phyloP scores from a whole-genome alignment of 2,888 invertebrate species.

The Hirtodrosophila confusa region DNA sequence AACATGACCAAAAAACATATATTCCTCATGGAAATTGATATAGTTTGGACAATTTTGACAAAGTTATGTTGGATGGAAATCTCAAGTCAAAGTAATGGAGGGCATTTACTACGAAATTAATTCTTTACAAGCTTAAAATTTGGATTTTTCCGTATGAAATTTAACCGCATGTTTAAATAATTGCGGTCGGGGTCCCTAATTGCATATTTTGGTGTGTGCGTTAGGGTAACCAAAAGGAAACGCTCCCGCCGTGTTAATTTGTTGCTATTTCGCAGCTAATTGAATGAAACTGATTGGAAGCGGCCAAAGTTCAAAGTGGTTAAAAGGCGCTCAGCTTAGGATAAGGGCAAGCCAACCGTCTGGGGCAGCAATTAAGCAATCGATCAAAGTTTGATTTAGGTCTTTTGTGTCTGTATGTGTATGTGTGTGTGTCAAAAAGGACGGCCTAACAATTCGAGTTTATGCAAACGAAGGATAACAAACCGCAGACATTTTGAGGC shows the following conservation, averaged over 20 bases:
- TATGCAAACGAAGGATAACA: slow-evolving; percentile 1
- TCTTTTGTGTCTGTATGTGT: too few relatives aligned
- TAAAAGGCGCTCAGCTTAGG: not conserved
- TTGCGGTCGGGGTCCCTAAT: not conserved
- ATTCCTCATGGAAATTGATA: too few relatives aligned
- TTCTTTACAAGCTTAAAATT: too few relatives aligned
- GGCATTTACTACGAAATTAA: too few relatives aligned
- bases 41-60: too few relatives aligned
- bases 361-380: slow-evolving; percentile 17
- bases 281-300: slow-evolving; percentile 25
- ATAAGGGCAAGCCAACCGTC: not conserved
- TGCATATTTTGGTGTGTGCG: slow-evolving; percentile 5
- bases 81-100: too few relatives aligned
- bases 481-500: slow-evolving; percentile 10
- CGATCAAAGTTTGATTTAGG: slow-evolving; percentile 20
- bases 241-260: not conserved
- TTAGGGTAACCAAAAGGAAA: too few relatives aligned
- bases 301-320: slow-evolving; percentile 9
- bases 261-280: slow-evolving; percentile 21
- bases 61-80: too few relatives aligned
- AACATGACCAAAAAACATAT: too few relatives aligned
- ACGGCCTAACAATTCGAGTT: slow-evolving; percentile 3
- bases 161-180: too few relatives aligned
- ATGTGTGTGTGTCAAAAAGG: too few relatives aligned
- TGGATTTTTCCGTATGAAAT: too few relatives aligned